A percentile compares a stretch with the other conserved stretches of the same genome.
Evolutionary conservation across 2,113 vertebrate species (phyloP).

Genomic region (Colossoma macropomum): DNA sequence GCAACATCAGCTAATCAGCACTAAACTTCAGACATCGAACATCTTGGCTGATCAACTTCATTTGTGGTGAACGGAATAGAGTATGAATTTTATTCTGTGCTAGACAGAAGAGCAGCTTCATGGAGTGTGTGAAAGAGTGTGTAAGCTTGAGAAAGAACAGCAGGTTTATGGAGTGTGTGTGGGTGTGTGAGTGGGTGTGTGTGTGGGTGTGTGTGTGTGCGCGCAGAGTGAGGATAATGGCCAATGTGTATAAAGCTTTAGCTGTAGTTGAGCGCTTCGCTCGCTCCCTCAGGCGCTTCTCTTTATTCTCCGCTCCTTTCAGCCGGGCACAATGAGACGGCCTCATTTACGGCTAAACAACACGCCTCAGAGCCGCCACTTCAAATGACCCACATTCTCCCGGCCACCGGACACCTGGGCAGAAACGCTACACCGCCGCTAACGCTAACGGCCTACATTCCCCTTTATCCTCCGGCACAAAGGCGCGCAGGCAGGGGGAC

Average conservation of each 20-base stretch:
- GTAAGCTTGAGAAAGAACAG: constrained; percentile 5
- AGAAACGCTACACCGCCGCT: constrained; percentile 51
- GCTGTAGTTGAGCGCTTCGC: constrained; percentile 28
- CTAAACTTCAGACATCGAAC: too few relatives aligned
- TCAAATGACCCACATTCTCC: constrained; percentile 55
- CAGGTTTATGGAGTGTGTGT: background rate
- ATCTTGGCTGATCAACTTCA: too few relatives aligned
- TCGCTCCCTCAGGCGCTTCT: constrained; percentile 49
- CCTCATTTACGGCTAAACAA: constrained; percentile 54
- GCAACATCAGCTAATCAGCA: too few relatives aligned
- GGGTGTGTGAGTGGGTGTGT: background rate
- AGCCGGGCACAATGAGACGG: constrained; percentile 52
- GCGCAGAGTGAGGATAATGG: background rate
- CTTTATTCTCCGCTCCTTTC: constrained; percentile 55
- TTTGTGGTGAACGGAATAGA: too few relatives aligned
- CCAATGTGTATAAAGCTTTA: background rate
- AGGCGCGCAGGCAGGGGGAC: constrained; percentile 4
- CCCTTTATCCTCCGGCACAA: constrained; percentile 54
- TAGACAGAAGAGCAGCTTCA: background rate
- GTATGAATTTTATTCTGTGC: too few relatives aligned
- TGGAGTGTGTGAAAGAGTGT: constrained; percentile 6
- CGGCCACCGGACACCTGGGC: constrained; percentile 48
- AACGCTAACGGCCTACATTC: constrained; percentile 51
- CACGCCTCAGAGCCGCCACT: constrained; percentile 50
- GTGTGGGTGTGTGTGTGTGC: background rate